Evolutionary conservation across 2,797 vertebrate species (phyloP).

Genomic region (Loriculus beryllinus): DNA sequence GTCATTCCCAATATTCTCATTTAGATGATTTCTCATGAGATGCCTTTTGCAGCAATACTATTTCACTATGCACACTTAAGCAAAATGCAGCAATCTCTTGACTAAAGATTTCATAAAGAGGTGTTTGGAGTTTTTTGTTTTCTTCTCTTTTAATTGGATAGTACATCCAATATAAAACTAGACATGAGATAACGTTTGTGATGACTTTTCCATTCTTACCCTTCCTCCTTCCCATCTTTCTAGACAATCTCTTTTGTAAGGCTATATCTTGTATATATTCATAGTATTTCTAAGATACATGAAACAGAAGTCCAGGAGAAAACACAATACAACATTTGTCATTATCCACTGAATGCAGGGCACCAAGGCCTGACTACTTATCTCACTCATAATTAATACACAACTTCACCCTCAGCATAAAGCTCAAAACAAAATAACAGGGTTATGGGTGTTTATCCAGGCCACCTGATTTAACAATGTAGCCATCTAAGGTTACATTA

Average conservation of each 20-base stretch:
- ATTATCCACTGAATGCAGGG: neutral
- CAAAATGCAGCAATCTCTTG: neutral
- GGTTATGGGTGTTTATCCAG: neutral
- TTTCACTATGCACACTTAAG: neutral
- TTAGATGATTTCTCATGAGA: neutral
- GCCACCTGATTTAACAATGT: neutral
- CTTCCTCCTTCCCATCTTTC: neutral
- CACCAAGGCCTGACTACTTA: neutral
- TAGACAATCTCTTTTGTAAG: neutral
- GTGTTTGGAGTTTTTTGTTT: fast-evolving
- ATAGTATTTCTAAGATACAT: neutral
- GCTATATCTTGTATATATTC: neutral
- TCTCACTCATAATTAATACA: neutral
- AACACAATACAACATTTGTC: neutral
- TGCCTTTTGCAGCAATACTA: neutral
- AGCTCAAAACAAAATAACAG: neutral
- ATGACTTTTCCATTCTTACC: neutral
- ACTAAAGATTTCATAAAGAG: neutral
- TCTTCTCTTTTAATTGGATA: neutral
- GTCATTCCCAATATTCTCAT: neutral
- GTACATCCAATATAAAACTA: neutral
- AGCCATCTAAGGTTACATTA: neutral
- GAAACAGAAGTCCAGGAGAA: neutral
- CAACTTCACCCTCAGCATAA: neutral
- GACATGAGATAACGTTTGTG: neutral